Base-by-base conservation (phyloP, 2,888 invertebrate genomes). In the Leucophenga montana region DNA sequence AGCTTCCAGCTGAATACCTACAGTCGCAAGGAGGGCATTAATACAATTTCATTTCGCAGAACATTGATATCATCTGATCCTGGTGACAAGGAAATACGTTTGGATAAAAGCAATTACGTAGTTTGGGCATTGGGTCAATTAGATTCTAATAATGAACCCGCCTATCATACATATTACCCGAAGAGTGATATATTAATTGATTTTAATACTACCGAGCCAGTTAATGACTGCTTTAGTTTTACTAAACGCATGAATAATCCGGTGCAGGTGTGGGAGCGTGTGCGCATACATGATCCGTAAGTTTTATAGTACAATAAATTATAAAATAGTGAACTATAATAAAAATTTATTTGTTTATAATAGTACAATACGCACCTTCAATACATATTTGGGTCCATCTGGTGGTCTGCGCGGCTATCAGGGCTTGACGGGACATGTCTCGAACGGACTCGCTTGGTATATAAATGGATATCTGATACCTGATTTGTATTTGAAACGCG, bases 391-490 rank as follows among this genome's bases (percentile, higher is more conserved):
- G 70, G 97, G 97, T 0, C 95, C 96, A 3, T 93, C 95, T 27
- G 97, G 95, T 3, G 95, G 94, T 0, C 90, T 91, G 85, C 92
- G 93, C 69, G 96, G 96, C 14, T 94, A 95, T 87, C 92, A 93
- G 87, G 93, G 93, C 57, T 90, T 92, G 64, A 93, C 93, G 73
- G 92, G 92, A 2, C 93, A 93, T 86, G 92, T 92, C 33, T 92
- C 92, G 48, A 93, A 92, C 78, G 94, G 93, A 0, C 89, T 95
- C 56, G 94, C 96, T 13, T 97, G 97, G 96, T 98, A 97, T 89
- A 94, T 98, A 73, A 97, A 98, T 89, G 97, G 97, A 0, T 92
- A 93, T 83, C 90, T 97, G 79, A 92, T 94, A 65, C 97, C 97
- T 0, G 96, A 97, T 88, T 89, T 98, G 73, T 96, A 95, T 91